Evolutionary conservation across 2,888 invertebrate genomes (phyloP).

Genomic region (Drepanosiphum platanoidis): DNA sequence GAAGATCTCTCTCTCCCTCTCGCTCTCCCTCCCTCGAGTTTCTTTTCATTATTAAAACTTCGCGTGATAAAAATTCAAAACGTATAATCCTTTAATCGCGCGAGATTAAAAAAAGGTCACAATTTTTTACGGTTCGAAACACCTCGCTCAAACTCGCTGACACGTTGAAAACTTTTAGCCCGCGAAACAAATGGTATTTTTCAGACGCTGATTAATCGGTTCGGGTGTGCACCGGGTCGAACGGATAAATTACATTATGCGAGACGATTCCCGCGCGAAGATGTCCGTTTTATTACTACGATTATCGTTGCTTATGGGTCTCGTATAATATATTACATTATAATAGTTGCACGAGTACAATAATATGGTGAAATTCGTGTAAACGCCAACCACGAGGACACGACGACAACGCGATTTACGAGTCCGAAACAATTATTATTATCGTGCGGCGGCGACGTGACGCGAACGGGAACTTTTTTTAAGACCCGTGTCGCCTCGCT

Average conservation of each 20-base stretch:
- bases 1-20: no score
- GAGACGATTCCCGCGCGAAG: background rate
- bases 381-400: background rate
- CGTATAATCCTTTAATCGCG: slow-evolving; percentile 30
- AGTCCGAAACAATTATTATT: no score
- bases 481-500: no score
- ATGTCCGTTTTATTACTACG: background rate
- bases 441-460: no score
- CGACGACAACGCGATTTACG: no score
- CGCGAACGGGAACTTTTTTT: no score
- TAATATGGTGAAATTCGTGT: background rate
- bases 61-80: background rate
- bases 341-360: background rate
- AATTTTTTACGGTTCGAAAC: slow-evolving; percentile 35
- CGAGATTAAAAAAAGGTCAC: slow-evolving; percentile 30
- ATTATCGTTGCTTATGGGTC: no score
- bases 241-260: slow-evolving; percentile 21
- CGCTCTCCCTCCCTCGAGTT: no score
- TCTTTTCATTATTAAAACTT: slow-evolving; percentile 7
- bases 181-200: slow-evolving; percentile 42
- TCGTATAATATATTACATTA: no score
- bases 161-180: slow-evolving; percentile 52
- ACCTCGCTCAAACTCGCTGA: slow-evolving; percentile 16
- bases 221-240: background rate
- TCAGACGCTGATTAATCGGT: slow-evolving; percentile 48